Evolutionary conservation across 2,797 vertebrate genomes (phyloP).

Genomic region (Crenuchus spilurus): DNA sequence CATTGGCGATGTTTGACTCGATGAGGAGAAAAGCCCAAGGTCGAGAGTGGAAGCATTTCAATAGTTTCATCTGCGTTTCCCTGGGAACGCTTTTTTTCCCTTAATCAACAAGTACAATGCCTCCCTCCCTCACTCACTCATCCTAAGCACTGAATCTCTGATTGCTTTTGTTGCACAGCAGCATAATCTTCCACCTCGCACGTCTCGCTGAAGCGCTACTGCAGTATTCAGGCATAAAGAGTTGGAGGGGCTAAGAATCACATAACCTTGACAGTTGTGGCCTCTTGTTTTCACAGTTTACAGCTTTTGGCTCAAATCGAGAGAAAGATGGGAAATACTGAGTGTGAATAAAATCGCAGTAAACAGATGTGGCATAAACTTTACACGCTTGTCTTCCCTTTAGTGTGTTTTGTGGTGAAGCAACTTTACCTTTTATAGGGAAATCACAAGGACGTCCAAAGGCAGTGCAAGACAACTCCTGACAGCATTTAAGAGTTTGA

Average conservation of each 20-base stretch:
- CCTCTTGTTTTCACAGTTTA: background rate
- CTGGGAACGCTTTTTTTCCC: constrained; percentile 60
- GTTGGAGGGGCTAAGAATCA: constrained; percentile 2
- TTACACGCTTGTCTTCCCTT: too few relatives aligned
- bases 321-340: background rate
- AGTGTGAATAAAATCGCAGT: background rate
- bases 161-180: constrained; percentile 58
- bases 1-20: constrained; percentile 11
- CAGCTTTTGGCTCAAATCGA: background rate
- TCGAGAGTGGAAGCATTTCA: constrained; percentile 56
- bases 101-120: constrained; percentile 53
- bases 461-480: too few relatives aligned
- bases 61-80: constrained; percentile 62
- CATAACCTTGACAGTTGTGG: constrained; percentile 3
- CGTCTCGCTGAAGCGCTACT: constrained; percentile 13
- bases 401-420: too few relatives aligned
- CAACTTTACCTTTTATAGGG: too few relatives aligned
- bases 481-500: too few relatives aligned
- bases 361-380: background rate
- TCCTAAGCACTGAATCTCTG: constrained; percentile 44
- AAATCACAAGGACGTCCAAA: too few relatives aligned
- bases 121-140: constrained; percentile 7
- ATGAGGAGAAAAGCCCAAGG: constrained; percentile 51
- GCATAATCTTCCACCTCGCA: constrained; percentile 35
- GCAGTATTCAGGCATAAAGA: constrained; percentile 12